phyloP scores from a whole-genome alignment of 2,888 invertebrate genomes.

The Leptopilina syphax region DNA sequence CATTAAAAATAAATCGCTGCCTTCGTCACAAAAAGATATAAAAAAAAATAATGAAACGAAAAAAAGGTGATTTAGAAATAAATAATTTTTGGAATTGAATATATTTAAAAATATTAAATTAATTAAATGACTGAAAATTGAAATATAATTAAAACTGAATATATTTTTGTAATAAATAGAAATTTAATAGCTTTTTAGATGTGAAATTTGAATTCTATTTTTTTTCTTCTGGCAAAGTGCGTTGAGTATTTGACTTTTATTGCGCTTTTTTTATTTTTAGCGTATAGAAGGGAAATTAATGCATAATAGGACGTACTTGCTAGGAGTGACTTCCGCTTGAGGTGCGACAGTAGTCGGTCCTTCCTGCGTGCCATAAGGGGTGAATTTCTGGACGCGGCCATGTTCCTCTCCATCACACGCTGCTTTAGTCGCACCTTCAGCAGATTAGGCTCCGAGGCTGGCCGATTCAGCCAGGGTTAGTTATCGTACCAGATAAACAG shows the following conservation, averaged over 20 bases:
- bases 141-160: no score
- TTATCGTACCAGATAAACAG: slow-evolving; percentile 65
- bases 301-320: slow-evolving; percentile 77
- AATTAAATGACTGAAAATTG: no score
- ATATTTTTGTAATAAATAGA: no score
- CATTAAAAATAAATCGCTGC: slow-evolving; percentile 54
- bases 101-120: no score
- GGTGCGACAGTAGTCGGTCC: slow-evolving; percentile 85
- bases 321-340: slow-evolving; percentile 85
- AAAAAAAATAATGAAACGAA: not conserved
- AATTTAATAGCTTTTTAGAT: no score
- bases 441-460: slow-evolving; percentile 98
- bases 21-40: not conserved
- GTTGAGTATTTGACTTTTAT: not conserved
- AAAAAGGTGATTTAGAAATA: not conserved
- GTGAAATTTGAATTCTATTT: not conserved
- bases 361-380: slow-evolving; percentile 91
- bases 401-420: slow-evolving; percentile 92
- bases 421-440: slow-evolving; percentile 95
- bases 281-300: slow-evolving; percentile 28
- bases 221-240: slow-evolving; percentile 8
- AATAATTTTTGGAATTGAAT: not conserved
- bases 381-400: slow-evolving; percentile 84
- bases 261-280: slow-evolving; percentile 6
- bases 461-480: slow-evolving; percentile 76